Conservation (phyloP, 2,113 vertebrate species). For the Catagonus wagneri region DNA sequence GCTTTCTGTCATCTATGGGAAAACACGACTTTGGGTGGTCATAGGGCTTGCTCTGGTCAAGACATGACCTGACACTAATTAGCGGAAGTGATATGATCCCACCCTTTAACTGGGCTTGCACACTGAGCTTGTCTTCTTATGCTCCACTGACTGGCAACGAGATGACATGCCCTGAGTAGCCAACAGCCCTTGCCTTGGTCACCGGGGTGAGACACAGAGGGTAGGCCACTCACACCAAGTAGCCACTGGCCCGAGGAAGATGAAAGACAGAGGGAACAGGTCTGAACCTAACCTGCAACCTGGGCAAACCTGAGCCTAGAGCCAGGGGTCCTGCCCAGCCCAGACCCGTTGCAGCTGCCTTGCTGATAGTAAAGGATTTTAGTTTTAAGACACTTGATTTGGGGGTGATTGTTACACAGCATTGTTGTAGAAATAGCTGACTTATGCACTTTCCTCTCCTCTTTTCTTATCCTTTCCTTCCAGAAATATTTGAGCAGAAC, state of each 20-base stretch:
- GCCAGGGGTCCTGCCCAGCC: not conserved
- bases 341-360: too few relatives aligned
- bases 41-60: not conserved
- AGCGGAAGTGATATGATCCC: not conserved
- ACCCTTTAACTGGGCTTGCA: not conserved
- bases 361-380: not conserved
- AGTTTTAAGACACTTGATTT: not conserved
- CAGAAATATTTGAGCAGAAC: not conserved
- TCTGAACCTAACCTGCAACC: not conserved
- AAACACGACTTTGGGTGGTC: not conserved
- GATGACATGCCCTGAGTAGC: not conserved
- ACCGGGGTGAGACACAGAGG: not conserved
- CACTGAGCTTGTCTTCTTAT: not conserved
- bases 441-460: not conserved
- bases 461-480: not conserved
- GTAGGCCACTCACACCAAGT: too few relatives aligned
- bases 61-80: not conserved
- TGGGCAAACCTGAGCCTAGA: not conserved
- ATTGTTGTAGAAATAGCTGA: not conserved
- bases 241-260: not conserved
- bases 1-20: not conserved
- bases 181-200: not conserved
- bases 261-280: not conserved
- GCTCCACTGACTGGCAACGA: not conserved
- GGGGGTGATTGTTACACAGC: not conserved